Base-by-base conservation (phyloP, 1,140 invertebrate species). In the Rhopalosiphum padi region DNA sequence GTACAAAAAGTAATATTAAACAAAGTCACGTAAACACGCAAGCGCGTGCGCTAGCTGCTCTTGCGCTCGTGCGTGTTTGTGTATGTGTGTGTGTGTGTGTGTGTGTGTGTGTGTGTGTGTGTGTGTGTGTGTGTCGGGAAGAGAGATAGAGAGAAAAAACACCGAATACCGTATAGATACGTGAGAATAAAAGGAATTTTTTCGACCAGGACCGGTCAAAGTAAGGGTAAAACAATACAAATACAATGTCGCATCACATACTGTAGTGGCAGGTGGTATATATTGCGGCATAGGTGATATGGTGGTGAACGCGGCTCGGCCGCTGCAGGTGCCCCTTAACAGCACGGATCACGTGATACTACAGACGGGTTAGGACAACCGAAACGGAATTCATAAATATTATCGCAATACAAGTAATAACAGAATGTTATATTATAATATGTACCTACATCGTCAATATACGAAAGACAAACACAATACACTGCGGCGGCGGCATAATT, bases 1-100 rank as follows among this genome's bases (percentile, higher is more conserved):
- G 11, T 77, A n/a, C 60, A 77, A 77, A 77, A 77, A 77, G n/a
- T 77, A 77, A 77, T 77, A 77, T 77, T 30, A 60, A 60, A 25
- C 60, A 77, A 11, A 68, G 60, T 77, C 60, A 77, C 60, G 60
- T 77, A 77, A 77, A 77, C 60, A 77, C 60, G 60, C 60, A 77
- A 77, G 60, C n/a, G 60, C 60, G 15, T 15, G 30, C 30, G 60
- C 11, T 15, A 4, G 15, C 15, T 51, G 15, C 15, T 18, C 48
- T 15, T 0, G 18, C 18, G 11, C 48, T 46, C 30, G 25, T 15
- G 46, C 25, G 25, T 30, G 55, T 9, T 1, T 25, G 8, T 22
- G 8, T 55, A 9, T 60, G 55, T 60, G 23, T 9, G 23, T 55
- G 7, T 55, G 53, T 60, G 55, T 60, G 55, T 60, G 55, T 60